Evolutionary conservation across 2,113 vertebrate species (phyloP).

Genomic region (Clarias macrocephalus): DNA sequence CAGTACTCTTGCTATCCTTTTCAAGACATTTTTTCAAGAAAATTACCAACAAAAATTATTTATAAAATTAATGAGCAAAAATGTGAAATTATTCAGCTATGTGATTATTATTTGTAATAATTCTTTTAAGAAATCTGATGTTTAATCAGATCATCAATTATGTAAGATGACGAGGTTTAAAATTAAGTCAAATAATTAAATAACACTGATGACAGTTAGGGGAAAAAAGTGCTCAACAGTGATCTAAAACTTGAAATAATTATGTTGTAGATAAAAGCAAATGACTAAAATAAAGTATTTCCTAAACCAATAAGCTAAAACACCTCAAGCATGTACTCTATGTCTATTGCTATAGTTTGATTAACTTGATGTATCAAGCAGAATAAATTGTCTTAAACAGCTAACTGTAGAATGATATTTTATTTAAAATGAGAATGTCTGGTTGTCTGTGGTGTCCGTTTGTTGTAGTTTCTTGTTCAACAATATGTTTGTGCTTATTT

Average conservation of each 20-base stretch:
- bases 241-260: not conserved
- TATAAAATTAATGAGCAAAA: not conserved
- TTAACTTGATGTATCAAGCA: slow-evolving; percentile 1
- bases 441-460: slow-evolving; percentile 31
- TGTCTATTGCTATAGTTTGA: not conserved
- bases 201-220: not conserved
- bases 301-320: not conserved
- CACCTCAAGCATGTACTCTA: slow-evolving; percentile 19
- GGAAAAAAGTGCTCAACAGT: not conserved
- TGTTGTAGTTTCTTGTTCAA: slow-evolving; percentile 48
- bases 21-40: not conserved
- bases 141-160: not conserved
- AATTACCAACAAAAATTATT: not conserved
- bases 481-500: slow-evolving; percentile 56
- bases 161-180: not conserved
- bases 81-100: not conserved
- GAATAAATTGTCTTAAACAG: not conserved
- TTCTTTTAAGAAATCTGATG: not conserved
- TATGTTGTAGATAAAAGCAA: not conserved
- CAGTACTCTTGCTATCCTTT: not conserved
- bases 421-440: slow-evolving; percentile 21
- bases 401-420: not conserved
- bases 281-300: not conserved
- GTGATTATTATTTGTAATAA: not conserved
- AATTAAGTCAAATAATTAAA: not conserved